These are phyloP conservation scores for Diadema setosum DNA, from an alignment of 35 echinoderm and acorn worm species.

Conservation along the genomic window DNA sequence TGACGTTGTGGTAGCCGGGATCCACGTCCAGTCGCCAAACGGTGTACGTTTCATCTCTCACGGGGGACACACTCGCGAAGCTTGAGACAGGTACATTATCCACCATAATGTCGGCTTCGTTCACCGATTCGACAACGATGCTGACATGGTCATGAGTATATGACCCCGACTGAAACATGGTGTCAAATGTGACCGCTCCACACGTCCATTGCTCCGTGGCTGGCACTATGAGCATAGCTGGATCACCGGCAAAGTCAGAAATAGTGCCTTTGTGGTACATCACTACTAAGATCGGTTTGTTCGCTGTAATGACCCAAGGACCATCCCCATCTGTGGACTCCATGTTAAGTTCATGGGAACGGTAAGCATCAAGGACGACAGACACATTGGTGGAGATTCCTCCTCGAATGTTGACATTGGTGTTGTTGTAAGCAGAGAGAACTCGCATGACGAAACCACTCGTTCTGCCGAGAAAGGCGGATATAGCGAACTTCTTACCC, in stretches of 20 bases:
- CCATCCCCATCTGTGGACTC: neutral
- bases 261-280: slow-evolving; percentile 71
- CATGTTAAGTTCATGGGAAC: slow-evolving; percentile 41
- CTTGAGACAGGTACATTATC: neutral
- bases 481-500: slow-evolving; percentile 67
- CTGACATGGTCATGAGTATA: slow-evolving; percentile 35
- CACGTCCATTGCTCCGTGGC: slow-evolving; percentile 76
- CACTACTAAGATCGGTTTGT: slow-evolving; percentile 66
- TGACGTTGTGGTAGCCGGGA: neutral
- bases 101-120: neutral
- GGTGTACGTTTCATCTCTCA: neutral
- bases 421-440: slow-evolving; percentile 28
- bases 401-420: slow-evolving; percentile 35
- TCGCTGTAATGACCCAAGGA: slow-evolving; percentile 25
- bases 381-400: neutral
- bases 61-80: neutral
- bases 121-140: slow-evolving; percentile 42
- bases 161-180: slow-evolving; percentile 2
- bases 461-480: slow-evolving; percentile 52
- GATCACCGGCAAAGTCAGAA: slow-evolving; percentile 67
- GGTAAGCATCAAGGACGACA: neutral
- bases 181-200: slow-evolving; percentile 70
- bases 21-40: neutral
- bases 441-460: slow-evolving; percentile 72
- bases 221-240: slow-evolving; percentile 62